Conservation (phyloP, 2,797 vertebrate species). For the Crax fasciolata region DNA sequence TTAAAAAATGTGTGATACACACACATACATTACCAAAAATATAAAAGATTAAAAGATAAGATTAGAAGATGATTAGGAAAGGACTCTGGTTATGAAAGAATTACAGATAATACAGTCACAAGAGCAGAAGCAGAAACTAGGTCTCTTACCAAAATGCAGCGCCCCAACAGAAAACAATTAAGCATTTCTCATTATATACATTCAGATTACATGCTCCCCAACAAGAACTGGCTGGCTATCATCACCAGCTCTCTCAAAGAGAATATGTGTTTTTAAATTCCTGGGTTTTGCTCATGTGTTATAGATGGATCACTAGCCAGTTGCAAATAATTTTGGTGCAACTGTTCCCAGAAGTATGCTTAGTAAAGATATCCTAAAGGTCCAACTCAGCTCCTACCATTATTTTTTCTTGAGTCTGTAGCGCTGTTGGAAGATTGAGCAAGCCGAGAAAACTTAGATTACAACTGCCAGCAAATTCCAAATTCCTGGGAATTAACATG, state of each 20-base stretch:
- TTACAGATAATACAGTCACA: not conserved
- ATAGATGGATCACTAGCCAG: not conserved
- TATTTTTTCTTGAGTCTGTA: not conserved
- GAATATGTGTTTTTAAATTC: not conserved
- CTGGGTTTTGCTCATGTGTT: not conserved
- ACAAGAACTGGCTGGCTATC: accelerated
- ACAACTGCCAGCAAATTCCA: not conserved
- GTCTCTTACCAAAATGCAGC: not conserved
- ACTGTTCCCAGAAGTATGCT: not conserved
- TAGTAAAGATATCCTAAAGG: not conserved
- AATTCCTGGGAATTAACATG: not conserved
- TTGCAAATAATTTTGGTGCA: not conserved
- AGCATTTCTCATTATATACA: not conserved
- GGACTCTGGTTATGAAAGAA: too few species aligned
- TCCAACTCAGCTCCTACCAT: not conserved
- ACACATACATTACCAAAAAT: not conserved
- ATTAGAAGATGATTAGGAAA: not conserved
- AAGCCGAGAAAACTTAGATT: not conserved
- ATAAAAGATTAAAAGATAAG: not conserved
- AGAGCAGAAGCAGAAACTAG: not conserved
- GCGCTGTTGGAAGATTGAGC: not conserved
- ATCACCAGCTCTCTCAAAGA: not conserved
- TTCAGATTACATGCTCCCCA: not conserved
- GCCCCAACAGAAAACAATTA: not conserved
- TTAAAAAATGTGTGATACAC: not conserved